Conservation (phyloP, 2,113 vertebrate genomes). For the Tachycineta bicolor region DNA sequence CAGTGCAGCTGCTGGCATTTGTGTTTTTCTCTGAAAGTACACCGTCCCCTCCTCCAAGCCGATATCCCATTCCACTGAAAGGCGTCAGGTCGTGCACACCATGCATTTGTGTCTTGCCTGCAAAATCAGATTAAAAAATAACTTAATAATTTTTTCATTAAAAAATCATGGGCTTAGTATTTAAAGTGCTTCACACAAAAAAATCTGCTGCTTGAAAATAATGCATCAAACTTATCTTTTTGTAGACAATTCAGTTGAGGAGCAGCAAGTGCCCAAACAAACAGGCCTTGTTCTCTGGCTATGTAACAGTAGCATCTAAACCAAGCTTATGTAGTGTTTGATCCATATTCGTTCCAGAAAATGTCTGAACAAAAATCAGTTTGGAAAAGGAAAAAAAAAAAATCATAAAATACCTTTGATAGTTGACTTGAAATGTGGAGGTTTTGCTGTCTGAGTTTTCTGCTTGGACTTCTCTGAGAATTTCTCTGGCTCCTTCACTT, state of each 20-base stretch:
- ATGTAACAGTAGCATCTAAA: not conserved
- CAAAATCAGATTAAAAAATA: slow-evolving; percentile 27
- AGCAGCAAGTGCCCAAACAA: not conserved
- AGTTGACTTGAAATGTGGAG: not conserved
- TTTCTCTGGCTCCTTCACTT: slow-evolving; percentile 93
- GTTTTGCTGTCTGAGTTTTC: slow-evolving; percentile 10
- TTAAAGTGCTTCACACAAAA: not conserved
- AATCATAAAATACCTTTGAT: slow-evolving; percentile 35
- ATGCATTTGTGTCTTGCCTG: slow-evolving; percentile 67
- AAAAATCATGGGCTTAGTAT: not conserved
- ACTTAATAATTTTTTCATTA: not conserved
- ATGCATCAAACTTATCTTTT: not conserved
- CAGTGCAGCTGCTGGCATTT: not conserved
- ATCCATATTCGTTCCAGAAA: not conserved
- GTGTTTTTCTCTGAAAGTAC: not conserved
- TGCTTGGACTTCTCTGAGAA: slow-evolving; percentile 81
- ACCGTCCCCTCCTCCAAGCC: slow-evolving; percentile 75
- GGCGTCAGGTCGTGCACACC: slow-evolving; percentile 76
- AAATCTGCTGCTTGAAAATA: not conserved
- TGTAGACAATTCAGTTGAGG: not conserved
- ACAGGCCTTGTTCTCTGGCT: not conserved
- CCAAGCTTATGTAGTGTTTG: not conserved
- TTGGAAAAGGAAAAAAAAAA: not conserved
- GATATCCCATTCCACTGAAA: slow-evolving; percentile 87
- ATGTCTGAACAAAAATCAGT: not conserved